Evolutionary conservation across 2,888 invertebrate genomes (phyloP).

Genomic region (Hybos culiciformis): DNA sequence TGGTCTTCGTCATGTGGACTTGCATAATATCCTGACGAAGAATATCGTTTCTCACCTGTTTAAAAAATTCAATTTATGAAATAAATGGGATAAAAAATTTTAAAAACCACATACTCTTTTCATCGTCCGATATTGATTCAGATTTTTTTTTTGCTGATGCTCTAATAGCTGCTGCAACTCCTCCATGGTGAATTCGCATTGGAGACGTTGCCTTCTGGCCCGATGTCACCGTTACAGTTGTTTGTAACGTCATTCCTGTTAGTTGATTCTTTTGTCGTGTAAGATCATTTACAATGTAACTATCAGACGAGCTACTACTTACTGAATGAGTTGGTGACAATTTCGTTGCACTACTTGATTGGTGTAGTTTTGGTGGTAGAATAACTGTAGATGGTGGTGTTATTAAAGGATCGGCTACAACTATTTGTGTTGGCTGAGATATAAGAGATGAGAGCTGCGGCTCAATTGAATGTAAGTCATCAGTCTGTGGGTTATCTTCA

Average conservation of each 20-base stretch:
- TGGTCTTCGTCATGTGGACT: constrained; percentile 52
- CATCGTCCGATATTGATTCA: constrained; percentile 51
- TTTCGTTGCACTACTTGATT: too few species aligned
- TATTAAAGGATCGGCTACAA: not conserved
- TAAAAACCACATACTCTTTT: too few species aligned
- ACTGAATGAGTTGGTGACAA: constrained; percentile 41
- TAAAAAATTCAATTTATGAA: too few species aligned
- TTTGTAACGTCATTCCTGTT: not conserved
- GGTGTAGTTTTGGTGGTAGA: not conserved
- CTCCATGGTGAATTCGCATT: constrained; percentile 10
- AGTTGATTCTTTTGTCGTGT: constrained; percentile 1
- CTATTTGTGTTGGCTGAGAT: not conserved
- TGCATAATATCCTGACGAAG: constrained; percentile 62
- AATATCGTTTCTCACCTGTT: constrained; percentile 51
- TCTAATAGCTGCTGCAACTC: constrained; percentile 8
- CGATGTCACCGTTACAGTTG: constrained; percentile 5
- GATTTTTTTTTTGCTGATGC: constrained; percentile 32
- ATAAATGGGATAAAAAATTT: too few species aligned
- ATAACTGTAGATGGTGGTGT: constrained; percentile 8
- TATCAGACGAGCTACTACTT: constrained; percentile 44
- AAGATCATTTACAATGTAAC: constrained; percentile 39
- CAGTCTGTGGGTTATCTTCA: constrained; percentile 48
- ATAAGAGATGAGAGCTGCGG: not conserved
- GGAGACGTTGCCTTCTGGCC: not conserved
- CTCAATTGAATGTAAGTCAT: constrained; percentile 14